Base-by-base conservation (phyloP, 2,888 invertebrate genomes). In the Lysandra bellargus region DNA sequence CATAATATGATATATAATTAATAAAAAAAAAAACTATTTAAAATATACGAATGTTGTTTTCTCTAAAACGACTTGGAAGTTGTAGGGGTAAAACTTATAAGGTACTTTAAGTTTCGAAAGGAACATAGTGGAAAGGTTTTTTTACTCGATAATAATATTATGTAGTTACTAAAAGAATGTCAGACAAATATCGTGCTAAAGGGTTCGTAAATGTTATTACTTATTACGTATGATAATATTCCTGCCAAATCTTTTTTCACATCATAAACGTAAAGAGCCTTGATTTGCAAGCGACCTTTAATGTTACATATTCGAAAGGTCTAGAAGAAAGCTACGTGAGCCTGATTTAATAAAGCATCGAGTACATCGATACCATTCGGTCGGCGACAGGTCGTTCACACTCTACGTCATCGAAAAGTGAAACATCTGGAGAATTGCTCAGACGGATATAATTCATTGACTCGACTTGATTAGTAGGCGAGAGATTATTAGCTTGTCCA, bases 351-450 rank as follows among this genome's bases (percentile, higher is more conserved):
- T 78, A 44, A 78, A 82, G 79, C 82, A 83, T 80, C 81, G 81
- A 81, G 74, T 83, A 81, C 78, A 78, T 81, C 80, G 81, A 83
- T 80, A 80, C 84, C 84, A 85, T 87, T 86, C 85, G 86, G 87
- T 87, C 86, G 85, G 80, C 80, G 84, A 80, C 85, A 87, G 90
- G 89, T 90, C 89, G 83, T 89, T 91, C 88, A 90, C 89, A 82
- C 84, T 82, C 23, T 61, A 79, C 79, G 79, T 79, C 79, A 79
- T 79, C 74, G 72, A 64, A 79, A 79, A 79, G 79, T 79, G 74
- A 79, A 79, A 79, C 79, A 79, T 79, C 79, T 79, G 78, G 57
- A 57, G 79, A 74, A 79, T 79, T 74, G 79, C 79, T 40, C 53
- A 14, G 33, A 76, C 76, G 76, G 76, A 57, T 76, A 76, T 75